Conservation (phyloP, 2,888 invertebrate genomes). For the Taenaris catops region DNA sequence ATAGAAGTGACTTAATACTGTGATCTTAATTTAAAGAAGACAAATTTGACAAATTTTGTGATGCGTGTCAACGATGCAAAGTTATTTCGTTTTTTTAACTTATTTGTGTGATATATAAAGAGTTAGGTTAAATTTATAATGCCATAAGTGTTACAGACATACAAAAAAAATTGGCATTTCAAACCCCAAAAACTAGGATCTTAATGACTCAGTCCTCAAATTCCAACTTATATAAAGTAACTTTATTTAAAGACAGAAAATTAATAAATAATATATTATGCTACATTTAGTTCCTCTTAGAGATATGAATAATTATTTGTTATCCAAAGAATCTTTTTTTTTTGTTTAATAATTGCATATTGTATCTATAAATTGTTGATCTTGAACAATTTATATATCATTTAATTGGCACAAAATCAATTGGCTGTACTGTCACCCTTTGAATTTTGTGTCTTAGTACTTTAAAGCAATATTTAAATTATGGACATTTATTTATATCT, state of each 20-base stretch:
- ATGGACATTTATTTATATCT: slow-evolving; percentile 52
- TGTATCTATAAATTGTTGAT: slow-evolving; percentile 62
- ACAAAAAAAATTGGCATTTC: slow-evolving; percentile 70
- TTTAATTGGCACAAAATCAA: slow-evolving; percentile 47
- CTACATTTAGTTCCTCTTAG: slow-evolving; percentile 76
- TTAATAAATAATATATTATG: slow-evolving; percentile 38
- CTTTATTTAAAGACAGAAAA: slow-evolving; percentile 36
- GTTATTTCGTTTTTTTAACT: slow-evolving; percentile 56
- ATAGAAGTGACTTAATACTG: slow-evolving; percentile 77
- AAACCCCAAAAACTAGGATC: slow-evolving; percentile 37
- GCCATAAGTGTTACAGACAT: slow-evolving; percentile 63
- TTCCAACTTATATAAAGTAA: slow-evolving; percentile 36
- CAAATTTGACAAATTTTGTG: slow-evolving; percentile 72
- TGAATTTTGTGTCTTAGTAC: slow-evolving; percentile 45
- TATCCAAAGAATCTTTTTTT: slow-evolving; percentile 76
- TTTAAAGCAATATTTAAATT: slow-evolving; percentile 71
- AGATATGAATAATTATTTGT: slow-evolving; percentile 70
- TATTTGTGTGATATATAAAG: slow-evolving; percentile 67
- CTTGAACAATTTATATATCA: slow-evolving; percentile 51
- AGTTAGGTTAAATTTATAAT: slow-evolving; percentile 39
- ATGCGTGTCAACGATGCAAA: slow-evolving; percentile 53
- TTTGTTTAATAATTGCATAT: slow-evolving; percentile 43
- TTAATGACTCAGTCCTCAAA: slow-evolving; percentile 33
- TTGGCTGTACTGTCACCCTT: slow-evolving; percentile 36
- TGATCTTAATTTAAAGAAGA: slow-evolving; percentile 77